Conservation (phyloP, 2,797 vertebrate genomes). For the Siniperca scherzeri region DNA sequence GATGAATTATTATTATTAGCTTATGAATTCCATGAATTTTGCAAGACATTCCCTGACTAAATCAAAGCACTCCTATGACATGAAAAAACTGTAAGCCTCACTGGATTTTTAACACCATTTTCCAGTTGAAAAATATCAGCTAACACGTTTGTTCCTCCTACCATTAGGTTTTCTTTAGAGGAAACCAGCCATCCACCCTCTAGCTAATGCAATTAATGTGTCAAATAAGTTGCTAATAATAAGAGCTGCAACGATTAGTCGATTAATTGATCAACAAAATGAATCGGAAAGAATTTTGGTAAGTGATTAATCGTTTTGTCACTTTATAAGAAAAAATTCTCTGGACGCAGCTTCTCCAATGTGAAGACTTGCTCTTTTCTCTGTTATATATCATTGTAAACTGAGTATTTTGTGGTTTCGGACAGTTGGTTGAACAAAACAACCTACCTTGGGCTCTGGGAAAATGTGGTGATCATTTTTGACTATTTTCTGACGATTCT, state of each 20-base stretch:
- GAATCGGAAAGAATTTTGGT: no score
- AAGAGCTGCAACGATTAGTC: neutral
- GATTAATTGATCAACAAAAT: neutral
- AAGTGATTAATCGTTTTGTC: neutral
- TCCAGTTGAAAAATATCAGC: neutral
- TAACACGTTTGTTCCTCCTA: neutral
- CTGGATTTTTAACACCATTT: neutral
- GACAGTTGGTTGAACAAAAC: neutral
- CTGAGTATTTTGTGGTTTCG: no score
- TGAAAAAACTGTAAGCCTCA: neutral
- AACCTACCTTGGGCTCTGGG: neutral
- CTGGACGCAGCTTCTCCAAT: no score
- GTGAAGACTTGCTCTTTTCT: no score
- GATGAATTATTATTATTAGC: no score
- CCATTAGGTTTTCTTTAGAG: neutral
- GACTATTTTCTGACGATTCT: neutral
- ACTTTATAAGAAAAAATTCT: neutral
- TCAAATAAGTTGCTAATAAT: neutral
- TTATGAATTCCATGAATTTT: neutral
- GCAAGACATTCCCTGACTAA: neutral
- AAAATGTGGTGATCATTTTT: neutral
- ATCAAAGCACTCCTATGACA: neutral
- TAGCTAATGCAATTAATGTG: neutral
- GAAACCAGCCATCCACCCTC: neutral
- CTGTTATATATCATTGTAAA: no score